These are phyloP conservation scores for Pipistrellus pipistrellus DNA, from an alignment of 2,797 vertebrate species.

Conservation along the genomic window DNA sequence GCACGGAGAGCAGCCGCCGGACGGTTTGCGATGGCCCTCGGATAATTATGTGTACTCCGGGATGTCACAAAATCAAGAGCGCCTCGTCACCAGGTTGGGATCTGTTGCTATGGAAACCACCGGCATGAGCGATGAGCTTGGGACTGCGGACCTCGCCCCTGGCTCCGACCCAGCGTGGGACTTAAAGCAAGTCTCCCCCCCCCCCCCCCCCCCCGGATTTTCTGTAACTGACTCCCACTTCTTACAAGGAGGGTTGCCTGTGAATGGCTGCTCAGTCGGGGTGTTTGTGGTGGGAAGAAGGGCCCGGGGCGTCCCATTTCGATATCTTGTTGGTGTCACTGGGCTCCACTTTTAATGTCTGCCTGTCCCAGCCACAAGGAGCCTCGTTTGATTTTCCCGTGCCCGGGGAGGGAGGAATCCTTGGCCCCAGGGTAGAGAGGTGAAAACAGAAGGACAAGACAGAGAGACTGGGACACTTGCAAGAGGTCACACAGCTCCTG, in stretches of 20 bases:
- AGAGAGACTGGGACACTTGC: background rate
- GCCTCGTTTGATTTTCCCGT: background rate
- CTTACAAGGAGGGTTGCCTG: rapidly evolving
- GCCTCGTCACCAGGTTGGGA: slow-evolving; percentile 17
- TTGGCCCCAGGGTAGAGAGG: background rate
- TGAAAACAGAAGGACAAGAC: background rate
- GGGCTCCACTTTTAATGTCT: background rate
- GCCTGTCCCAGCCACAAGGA: background rate
- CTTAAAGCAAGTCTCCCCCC: background rate
- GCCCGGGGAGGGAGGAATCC: background rate
- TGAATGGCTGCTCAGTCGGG: rapidly evolving
- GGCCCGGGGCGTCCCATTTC: rapidly evolving
- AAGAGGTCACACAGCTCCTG: background rate
- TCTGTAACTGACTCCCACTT: background rate
- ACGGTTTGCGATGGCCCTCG: slow-evolving; percentile 70
- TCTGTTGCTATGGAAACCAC: slow-evolving; percentile 56
- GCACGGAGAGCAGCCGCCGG: background rate
- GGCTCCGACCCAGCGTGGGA: background rate
- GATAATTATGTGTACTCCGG: slow-evolving; percentile 64
- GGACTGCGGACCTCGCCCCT: background rate
- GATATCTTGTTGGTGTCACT: background rate
- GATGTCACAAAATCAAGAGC: slow-evolving; percentile 59
- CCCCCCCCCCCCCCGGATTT: background rate
- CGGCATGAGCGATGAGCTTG: background rate
- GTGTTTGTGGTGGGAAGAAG: rapidly evolving